These are phyloP conservation scores for Cheilosia variabilis DNA, from an alignment of 2,888 invertebrate genomes.

Conservation along the genomic window DNA sequence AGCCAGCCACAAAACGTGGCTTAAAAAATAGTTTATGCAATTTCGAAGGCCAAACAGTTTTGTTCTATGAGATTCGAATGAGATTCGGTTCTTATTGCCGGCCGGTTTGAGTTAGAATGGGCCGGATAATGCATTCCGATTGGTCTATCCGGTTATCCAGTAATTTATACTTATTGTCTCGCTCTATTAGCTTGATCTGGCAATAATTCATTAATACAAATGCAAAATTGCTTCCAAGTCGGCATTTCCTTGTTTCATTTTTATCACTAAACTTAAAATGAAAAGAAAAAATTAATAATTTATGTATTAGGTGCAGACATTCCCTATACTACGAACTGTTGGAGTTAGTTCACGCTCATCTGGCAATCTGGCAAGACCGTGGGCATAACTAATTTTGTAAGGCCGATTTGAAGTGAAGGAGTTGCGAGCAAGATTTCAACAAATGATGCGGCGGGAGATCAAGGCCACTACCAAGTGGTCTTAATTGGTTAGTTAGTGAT, in stretches of 20 bases:
- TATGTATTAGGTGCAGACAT: constrained; percentile 44
- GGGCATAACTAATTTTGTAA: neutral
- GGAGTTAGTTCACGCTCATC: neutral
- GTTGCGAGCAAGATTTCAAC: constrained; percentile 7
- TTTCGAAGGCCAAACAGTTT: constrained; percentile 35
- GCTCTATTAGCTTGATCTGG: constrained; percentile 20
- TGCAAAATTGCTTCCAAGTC: neutral
- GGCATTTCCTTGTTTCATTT: constrained; percentile 37
- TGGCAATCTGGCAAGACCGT: constrained; percentile 14
- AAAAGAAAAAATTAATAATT: constrained; percentile 3
- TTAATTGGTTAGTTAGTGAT: neutral
- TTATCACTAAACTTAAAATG: neutral
- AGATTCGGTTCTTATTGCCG: constrained; percentile 6
- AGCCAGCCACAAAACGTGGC: constrained; percentile 31
- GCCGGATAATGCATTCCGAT: neutral
- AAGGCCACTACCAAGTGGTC: constrained; percentile 39
- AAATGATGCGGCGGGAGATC: constrained; percentile 36
- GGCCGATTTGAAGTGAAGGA: constrained; percentile 14
- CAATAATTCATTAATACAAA: constrained; percentile 20
- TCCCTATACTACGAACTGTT: neutral
- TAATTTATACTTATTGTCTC: constrained; percentile 34
- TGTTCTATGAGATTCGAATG: constrained; percentile 15
- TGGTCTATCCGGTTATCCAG: constrained; percentile 38
- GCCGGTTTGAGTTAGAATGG: too few species aligned
- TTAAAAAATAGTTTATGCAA: constrained; percentile 32